Evolutionary conservation across 2,888 invertebrate genomes (phyloP).

Genomic region (Acrobasis repandana): DNA sequence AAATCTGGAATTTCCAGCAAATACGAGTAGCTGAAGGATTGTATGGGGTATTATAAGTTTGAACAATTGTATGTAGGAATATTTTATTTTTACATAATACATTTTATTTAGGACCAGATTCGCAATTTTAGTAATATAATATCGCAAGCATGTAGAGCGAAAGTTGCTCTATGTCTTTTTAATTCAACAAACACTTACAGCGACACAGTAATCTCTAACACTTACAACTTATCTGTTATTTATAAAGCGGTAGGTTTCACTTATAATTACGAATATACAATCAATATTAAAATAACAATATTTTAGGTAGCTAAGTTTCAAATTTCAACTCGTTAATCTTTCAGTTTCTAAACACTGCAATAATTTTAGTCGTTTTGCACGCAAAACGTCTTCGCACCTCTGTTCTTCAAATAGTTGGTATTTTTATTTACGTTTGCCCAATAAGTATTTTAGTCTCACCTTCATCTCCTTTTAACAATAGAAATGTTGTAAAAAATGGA

Average conservation of each 20-base stretch:
- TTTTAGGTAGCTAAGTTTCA: background rate
- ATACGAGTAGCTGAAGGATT: background rate
- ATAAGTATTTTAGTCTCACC: no score
- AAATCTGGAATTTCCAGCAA: background rate
- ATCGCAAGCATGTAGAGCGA: background rate
- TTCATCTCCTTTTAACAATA: no score
- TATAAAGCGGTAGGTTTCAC: constrained; percentile 18
- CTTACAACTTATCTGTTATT: background rate
- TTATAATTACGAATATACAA: constrained; percentile 7
- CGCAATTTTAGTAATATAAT: background rate
- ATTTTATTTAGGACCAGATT: background rate
- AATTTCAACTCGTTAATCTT: background rate
- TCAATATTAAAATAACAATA: constrained; percentile 12
- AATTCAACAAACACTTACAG: background rate
- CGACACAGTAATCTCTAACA: background rate
- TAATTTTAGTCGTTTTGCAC: no score
- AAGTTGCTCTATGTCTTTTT: background rate
- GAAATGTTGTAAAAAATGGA: no score
- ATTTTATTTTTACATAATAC: background rate
- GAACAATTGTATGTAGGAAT: background rate
- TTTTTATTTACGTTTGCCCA: no score
- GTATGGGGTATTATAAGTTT: no score
- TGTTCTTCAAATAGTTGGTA: background rate
- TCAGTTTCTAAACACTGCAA: no score
- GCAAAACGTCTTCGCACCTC: background rate